Base-by-base conservation (phyloP, 2,888 invertebrate species). In the Diloba caeruleocephala region DNA sequence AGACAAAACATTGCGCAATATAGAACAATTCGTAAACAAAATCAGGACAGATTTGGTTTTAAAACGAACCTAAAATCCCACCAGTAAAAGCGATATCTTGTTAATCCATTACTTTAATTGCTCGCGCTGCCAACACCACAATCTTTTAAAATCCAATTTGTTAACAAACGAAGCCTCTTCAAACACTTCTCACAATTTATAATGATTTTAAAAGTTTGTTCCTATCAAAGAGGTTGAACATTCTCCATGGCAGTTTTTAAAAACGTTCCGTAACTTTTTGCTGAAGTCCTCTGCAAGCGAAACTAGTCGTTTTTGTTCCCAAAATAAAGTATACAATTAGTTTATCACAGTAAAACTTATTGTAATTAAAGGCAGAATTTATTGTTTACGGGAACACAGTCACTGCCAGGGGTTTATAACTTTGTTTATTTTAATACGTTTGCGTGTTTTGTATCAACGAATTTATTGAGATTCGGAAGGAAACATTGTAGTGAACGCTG, bases 151-250 rank as follows among this genome's bases (percentile, higher is more conserved):
- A 7, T 12, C 12, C 10, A 61, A 46, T 37, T 52, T 32, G 12
- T 32, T 14, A 38, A n/a, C 33, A 42, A 54, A 33, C 19, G 31
- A 15, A 48, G 15, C 21, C 14, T 6, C 46, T 39, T 8, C 21
- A 33, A 37, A 43, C 12, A 38, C 34, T 50, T 34, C 15, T n/a
- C 45, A 42, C 48, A 29, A 42, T 52, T 46, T 63, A 55, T 38
- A 56, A 61, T 43, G 6, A 58, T 38, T 46, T 56, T 59, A 48
- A 43, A 61, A 59, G 26, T 54, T 65, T 29, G 25, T 25, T 14
- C n/a, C 1, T 17, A 28, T 23, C 37, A 62, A 52, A 45, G 19
- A 39, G 19, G 50, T 46, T 45, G 28, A 58, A 60, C 50, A 41
- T 32, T 59, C 7, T 49, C 28, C 31, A 38, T 41, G 12, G 31